A percentile compares a stretch with the other conserved stretches of the same genome.
Conservation (phyloP, 1,140 invertebrate species). For the Ganaspis sp. region DNA sequence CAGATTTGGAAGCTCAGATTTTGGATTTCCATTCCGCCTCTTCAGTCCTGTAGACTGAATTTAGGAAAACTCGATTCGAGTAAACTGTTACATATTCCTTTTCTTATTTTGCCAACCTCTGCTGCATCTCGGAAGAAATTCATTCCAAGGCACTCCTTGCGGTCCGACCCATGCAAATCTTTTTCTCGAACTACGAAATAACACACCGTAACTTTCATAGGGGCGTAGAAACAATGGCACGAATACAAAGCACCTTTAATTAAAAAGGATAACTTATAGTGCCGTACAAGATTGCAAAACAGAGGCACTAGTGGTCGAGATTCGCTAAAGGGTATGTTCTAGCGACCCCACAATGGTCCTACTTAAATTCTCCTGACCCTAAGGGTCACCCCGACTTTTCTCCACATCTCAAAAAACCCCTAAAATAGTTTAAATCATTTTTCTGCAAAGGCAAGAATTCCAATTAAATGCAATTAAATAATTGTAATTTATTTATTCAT, state of each 20-base stretch:
- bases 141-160: background rate
- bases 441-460: no score
- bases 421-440: no score
- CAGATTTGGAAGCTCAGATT: no score
- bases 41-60: no score
- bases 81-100: background rate
- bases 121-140: background rate
- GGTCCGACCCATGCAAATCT: conserved; percentile 45
- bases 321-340: conserved; percentile 26
- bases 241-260: conserved; percentile 65
- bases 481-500: no score
- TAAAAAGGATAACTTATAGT: conserved; percentile 61
- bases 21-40: no score
- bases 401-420: no score
- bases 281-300: conserved; percentile 51
- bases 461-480: no score
- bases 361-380: conserved; percentile 13
- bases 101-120: no score
- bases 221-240: conserved; percentile 55
- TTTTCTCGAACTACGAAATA: conserved; percentile 57
- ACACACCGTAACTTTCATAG: conserved; percentile 57
- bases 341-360: conserved; percentile 12
- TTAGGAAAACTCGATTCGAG: no score
- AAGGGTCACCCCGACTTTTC: conserved; percentile 7
- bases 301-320: conserved; percentile 23